Evolutionary conservation across 2,888 invertebrate genomes (phyloP), one percentile per base, ranked within the genome.

Genomic region (Venusia cambrica): DNA sequence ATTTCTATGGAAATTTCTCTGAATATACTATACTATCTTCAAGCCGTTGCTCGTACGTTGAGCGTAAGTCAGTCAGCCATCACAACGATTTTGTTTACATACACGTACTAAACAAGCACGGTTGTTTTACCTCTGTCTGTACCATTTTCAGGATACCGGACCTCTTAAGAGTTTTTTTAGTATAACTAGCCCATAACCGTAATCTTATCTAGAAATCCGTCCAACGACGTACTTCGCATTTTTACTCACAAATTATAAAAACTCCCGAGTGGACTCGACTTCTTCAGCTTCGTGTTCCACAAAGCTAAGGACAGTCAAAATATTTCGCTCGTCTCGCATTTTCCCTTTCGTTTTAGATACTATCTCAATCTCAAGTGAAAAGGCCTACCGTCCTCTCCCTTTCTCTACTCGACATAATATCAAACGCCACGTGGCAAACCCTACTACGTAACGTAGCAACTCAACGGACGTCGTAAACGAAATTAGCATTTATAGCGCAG

Each of bases 341-440:
- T 80, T 77, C 77, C 73, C 75, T 80, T 77, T 77, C 76, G 65
- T 69, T 67, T 58, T 57, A 74, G 65, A 73, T 72, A 18, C 26
- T 29, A 65, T 70, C 73, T 74, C 70, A 65, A 65, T 68, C 64
- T 66, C 60, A 67, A 72, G 59, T 43, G 70, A 61, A 62, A 74
- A 38, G 50, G 45, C 55, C 56, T 54, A 47, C 60, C 38, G 38
- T 51, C 52, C 38, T 71, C 73, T 69, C 71, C 11, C 27, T 42
- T 51, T 75, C 66, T 34, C 67, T 53, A 77, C 59, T 54, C 57
- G 62, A 65, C 63, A 65, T 68, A 31, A 40, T 27, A 40, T 70
- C 70, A 32, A 32, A 70, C 70, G 71, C 73, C 80, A 80, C 79
- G 78, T 79, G 80, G 73, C 77, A 65, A 54, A 57, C 66, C 59